Conservation (phyloP, 2,888 invertebrate genomes). For the Apamea crenata region DNA sequence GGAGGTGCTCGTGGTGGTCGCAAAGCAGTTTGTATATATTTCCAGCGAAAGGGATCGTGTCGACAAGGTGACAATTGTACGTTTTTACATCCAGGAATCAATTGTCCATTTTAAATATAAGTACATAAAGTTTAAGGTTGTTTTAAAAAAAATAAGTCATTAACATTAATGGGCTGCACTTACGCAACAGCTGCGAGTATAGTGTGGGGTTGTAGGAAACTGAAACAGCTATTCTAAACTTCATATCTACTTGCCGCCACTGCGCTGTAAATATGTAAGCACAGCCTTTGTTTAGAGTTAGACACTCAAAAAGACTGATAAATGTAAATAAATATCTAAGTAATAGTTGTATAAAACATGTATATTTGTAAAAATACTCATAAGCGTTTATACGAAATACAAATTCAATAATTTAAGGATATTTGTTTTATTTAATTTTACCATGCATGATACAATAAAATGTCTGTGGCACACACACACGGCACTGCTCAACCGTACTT, state of each 20-base stretch:
- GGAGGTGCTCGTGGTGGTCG: constrained; percentile 88
- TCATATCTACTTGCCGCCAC: neutral
- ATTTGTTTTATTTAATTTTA: constrained; percentile 38
- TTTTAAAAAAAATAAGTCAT: constrained; percentile 52
- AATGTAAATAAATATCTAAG: constrained; percentile 61
- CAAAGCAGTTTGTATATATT: constrained; percentile 93
- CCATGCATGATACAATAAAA: neutral
- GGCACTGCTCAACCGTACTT: neutral
- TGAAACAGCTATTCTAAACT: constrained; percentile 2
- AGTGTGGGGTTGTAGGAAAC: constrained; percentile 12
- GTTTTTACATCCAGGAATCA: constrained; percentile 94
- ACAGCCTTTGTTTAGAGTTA: constrained; percentile 60
- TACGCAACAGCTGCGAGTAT: constrained; percentile 5
- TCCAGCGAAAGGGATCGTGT: constrained; percentile 95
- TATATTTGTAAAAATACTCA: constrained; percentile 62
- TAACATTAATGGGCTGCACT: constrained; percentile 33
- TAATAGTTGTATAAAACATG: constrained; percentile 56
- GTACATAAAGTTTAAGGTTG: constrained; percentile 21
- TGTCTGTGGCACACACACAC: neutral
- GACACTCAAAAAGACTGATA: constrained; percentile 68
- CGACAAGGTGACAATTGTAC: constrained; percentile 95
- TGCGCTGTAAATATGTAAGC: constrained; percentile 16
- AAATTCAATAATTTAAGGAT: constrained; percentile 49
- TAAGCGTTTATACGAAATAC: constrained; percentile 66
- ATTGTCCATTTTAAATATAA: constrained; percentile 87